Evolutionary conservation across 2,888 invertebrate species (phyloP).

Genomic region (Apamea epomidion): DNA sequence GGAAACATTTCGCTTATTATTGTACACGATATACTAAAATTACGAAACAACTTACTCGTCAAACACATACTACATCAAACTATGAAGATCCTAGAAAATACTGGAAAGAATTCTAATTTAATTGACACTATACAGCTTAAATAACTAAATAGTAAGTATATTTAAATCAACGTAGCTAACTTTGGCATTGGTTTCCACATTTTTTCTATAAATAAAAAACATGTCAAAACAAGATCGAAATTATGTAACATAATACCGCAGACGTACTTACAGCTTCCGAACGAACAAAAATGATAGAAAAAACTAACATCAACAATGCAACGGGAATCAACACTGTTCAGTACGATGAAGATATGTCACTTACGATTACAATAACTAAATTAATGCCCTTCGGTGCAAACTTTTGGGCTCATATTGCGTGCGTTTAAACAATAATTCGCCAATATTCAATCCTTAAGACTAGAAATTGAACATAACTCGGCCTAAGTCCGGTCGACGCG

Average conservation of each 20-base stretch:
- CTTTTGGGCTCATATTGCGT: constrained; percentile 87
- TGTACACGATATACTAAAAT: constrained; percentile 87
- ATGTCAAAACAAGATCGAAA: constrained; percentile 87
- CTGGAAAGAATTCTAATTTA: constrained; percentile 86
- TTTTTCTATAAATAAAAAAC: constrained; percentile 86
- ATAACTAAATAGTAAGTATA: constrained; percentile 84
- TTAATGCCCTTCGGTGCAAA: constrained; percentile 87
- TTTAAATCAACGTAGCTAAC: constrained; percentile 89
- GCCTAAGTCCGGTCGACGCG: constrained; percentile 68
- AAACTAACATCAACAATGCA: constrained; percentile 86
- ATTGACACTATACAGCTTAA: constrained; percentile 90
- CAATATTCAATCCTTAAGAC: constrained; percentile 87
- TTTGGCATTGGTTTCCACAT: constrained; percentile 90
- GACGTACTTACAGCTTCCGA: constrained; percentile 76
- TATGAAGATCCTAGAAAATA: constrained; percentile 89
- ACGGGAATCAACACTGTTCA: constrained; percentile 82
- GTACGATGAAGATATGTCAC: constrained; percentile 86
- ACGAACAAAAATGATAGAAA: constrained; percentile 77
- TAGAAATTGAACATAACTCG: constrained; percentile 85
- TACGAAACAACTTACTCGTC: constrained; percentile 85
- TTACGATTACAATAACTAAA: constrained; percentile 79
- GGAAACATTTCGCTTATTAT: constrained; percentile 89
- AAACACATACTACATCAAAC: constrained; percentile 86
- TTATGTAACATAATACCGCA: constrained; percentile 80
- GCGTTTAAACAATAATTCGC: constrained; percentile 75